A percentile compares a stretch with the other conserved stretches of the same genome.
Conservation (phyloP, 2,113 vertebrate genomes). For the Tonatia bakeri region DNA sequence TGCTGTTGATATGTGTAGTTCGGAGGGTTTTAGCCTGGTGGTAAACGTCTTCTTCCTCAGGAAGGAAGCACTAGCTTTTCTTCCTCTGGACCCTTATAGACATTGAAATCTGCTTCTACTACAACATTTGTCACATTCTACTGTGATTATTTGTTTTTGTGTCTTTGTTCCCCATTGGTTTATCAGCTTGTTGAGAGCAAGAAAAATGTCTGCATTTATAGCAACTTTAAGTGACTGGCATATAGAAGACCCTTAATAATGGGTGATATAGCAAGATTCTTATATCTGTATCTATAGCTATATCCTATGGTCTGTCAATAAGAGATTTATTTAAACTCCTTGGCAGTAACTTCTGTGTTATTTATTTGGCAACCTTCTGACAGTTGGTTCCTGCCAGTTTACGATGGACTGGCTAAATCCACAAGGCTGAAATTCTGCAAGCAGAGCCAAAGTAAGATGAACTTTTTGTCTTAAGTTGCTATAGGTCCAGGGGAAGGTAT, state of each 20-base stretch:
- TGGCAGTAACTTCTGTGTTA: not conserved
- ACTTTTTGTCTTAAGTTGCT: not conserved
- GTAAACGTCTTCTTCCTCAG: not conserved
- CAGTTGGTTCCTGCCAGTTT: not conserved
- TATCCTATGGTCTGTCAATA: not conserved
- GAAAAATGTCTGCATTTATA: not conserved
- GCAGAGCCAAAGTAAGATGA: constrained; percentile 4
- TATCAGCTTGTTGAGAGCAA: not conserved
- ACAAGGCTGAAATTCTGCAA: not conserved
- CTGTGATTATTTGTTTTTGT: not conserved
- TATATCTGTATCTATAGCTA: not conserved
- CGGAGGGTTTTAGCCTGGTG: not conserved
- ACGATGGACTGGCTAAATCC: not conserved
- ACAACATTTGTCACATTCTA: not conserved
- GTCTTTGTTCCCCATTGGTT: not conserved
- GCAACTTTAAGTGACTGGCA: not conserved
- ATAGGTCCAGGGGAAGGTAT: not conserved
- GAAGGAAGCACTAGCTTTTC: not conserved
- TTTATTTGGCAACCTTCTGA: not conserved
- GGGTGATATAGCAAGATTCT: not conserved
- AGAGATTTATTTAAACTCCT: not conserved
- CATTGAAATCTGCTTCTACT: not conserved
- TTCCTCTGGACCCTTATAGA: not conserved
- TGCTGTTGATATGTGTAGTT: not conserved
- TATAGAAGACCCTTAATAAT: not conserved